phyloP scores from a whole-genome alignment of 2,113 vertebrate species.

The Tichodroma muraria region DNA sequence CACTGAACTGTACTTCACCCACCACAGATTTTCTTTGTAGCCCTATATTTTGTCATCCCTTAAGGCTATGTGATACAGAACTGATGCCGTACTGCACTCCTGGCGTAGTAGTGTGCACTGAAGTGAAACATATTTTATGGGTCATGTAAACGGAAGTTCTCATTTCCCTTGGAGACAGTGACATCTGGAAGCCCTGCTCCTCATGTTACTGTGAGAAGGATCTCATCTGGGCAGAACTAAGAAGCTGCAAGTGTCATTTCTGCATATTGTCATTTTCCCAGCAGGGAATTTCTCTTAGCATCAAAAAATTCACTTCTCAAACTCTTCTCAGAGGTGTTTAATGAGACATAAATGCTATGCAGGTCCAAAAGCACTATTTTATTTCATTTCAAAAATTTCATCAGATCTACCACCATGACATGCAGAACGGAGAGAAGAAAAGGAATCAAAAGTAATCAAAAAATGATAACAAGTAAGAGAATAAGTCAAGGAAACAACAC shows the following conservation, averaged over 20 bases:
- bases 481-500: background rate
- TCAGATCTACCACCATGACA: background rate
- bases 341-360: background rate
- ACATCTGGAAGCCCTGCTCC: background rate
- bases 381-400: background rate
- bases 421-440: background rate
- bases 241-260: background rate
- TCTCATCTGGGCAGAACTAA: background rate
- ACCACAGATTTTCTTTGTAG: background rate
- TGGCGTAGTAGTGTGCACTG: background rate
- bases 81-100: background rate
- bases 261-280: background rate
- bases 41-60: background rate
- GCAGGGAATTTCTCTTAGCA: background rate
- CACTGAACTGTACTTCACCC: background rate
- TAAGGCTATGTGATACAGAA: background rate
- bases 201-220: background rate
- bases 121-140: background rate
- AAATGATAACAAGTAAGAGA: background rate
- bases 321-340: background rate
- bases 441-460: background rate
- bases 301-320: background rate
- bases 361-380: background rate
- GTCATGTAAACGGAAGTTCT: background rate
- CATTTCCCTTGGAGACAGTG: constrained; percentile 10